These are phyloP conservation scores for Drosophila neutralis DNA, from an alignment of 2,888 invertebrate species.

Conservation along the genomic window DNA sequence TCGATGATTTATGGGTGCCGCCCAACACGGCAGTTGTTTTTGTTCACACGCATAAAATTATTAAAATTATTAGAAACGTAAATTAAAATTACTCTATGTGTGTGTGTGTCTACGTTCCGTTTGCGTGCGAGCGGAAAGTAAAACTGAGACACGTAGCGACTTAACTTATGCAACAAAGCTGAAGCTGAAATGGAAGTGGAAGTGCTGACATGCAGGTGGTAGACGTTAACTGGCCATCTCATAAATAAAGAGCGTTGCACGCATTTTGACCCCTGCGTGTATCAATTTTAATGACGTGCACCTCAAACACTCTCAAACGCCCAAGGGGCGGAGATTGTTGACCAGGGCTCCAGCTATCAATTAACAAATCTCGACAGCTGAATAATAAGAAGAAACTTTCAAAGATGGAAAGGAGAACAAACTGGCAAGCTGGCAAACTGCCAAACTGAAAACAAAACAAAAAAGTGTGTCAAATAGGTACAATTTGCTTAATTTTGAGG, in stretches of 20 bases:
- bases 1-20: slow-evolving; percentile 54
- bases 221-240: slow-evolving; percentile 24
- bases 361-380: background rate
- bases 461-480: background rate
- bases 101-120: slow-evolving; percentile 19
- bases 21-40: slow-evolving; percentile 30
- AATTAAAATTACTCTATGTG: slow-evolving; percentile 26
- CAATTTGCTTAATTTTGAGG: background rate
- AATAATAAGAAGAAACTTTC: background rate
- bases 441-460: too few species aligned
- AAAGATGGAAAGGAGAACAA: background rate
- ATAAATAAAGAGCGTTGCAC: slow-evolving; percentile 40
- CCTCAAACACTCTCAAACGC: slow-evolving; percentile 3
- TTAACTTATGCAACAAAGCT: slow-evolving; percentile 56
- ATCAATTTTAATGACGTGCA: slow-evolving; percentile 40
- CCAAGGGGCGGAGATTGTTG: slow-evolving; percentile 10
- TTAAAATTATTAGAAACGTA: slow-evolving; percentile 58
- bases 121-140: slow-evolving; percentile 53
- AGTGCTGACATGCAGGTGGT: slow-evolving; percentile 22
- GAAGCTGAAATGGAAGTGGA: background rate
- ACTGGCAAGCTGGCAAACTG: background rate
- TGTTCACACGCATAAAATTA: slow-evolving; percentile 74
- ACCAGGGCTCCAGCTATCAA: background rate
- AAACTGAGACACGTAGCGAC: slow-evolving; percentile 11
- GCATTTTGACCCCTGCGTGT: slow-evolving; percentile 40